Conservation (phyloP, 1,140 invertebrate species). For the Magallana gigas region DNA sequence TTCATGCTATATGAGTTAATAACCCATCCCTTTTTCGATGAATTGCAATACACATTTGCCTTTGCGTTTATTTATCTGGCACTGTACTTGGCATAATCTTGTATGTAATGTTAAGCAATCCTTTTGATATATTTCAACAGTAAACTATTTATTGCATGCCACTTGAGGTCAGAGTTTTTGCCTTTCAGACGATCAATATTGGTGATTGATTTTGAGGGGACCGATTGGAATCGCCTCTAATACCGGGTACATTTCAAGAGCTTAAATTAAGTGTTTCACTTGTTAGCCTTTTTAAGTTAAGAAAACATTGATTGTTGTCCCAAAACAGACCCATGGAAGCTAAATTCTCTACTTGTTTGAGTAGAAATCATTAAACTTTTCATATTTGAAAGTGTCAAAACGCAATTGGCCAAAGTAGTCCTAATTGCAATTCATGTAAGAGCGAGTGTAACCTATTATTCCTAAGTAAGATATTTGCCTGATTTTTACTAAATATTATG, state of each 20-base stretch:
- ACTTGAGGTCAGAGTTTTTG: conserved; percentile 6
- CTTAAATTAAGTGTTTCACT: background rate
- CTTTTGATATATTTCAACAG: background rate
- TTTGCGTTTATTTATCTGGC: background rate
- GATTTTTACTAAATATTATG: background rate
- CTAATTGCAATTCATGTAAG: conserved; percentile 23
- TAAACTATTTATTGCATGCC: conserved; percentile 24
- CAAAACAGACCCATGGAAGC: background rate
- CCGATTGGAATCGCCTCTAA: background rate
- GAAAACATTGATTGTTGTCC: background rate
- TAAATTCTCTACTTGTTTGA: background rate
- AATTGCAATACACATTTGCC: background rate
- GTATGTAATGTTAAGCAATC: conserved; percentile 28
- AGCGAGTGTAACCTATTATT: background rate
- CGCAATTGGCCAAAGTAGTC: background rate
- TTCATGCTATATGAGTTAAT: background rate
- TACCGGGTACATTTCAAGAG: background rate
- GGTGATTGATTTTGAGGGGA: background rate
- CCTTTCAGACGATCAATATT: conserved; percentile 8
- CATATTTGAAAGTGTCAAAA: conserved; percentile 3
- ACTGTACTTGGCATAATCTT: conserved; percentile 1
- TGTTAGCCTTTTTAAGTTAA: background rate
- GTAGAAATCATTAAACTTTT: conserved; percentile 13
- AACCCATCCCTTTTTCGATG: background rate
- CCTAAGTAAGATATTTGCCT: background rate